A percentile compares a stretch with the other conserved stretches of the same genome.
These are phyloP conservation scores for Euplexia lucipara DNA, from an alignment of 2,888 invertebrate species.

Conservation along the genomic window DNA sequence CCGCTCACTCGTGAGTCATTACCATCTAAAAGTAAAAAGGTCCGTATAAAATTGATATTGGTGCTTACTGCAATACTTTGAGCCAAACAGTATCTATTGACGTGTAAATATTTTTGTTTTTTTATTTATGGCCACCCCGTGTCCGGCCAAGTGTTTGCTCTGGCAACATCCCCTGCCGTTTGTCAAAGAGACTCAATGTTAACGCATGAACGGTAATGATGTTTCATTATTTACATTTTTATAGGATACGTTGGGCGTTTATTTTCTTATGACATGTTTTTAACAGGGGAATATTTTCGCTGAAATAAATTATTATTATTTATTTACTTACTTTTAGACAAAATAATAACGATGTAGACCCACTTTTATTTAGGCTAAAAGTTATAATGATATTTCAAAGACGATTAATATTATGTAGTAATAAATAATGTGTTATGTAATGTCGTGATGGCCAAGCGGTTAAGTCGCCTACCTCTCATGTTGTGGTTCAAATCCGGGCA, in stretches of 20 bases:
- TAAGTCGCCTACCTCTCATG: too few species aligned
- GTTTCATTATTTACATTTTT: slow-evolving; percentile 68
- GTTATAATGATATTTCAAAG: too few species aligned
- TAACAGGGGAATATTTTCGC: slow-evolving; percentile 10
- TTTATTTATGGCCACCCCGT: slow-evolving; percentile 70
- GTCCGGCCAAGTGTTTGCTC: slow-evolving; percentile 63
- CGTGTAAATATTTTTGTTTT: slow-evolving; percentile 75
- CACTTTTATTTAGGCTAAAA: not conserved
- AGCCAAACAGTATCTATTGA: slow-evolving; percentile 69
- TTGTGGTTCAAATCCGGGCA: too few species aligned
- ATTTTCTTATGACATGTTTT: slow-evolving; percentile 48
- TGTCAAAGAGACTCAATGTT: slow-evolving; percentile 66
- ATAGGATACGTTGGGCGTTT: slow-evolving; percentile 56
- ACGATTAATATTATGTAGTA: too few species aligned
- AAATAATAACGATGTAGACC: too few species aligned
- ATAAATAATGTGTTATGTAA: too few species aligned
- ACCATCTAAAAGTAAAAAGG: slow-evolving; percentile 64
- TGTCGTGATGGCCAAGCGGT: too few species aligned
- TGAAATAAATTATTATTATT: not conserved
- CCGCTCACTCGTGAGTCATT: slow-evolving; percentile 52
- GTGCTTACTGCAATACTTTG: slow-evolving; percentile 67
- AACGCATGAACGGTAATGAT: slow-evolving; percentile 66
- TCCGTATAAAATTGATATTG: slow-evolving; percentile 59
- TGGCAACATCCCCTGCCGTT: slow-evolving; percentile 61
- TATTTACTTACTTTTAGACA: not conserved